Evolutionary conservation across 2,888 invertebrate species (phyloP), one percentile per base, ranked within the genome.

Genomic region (Agelastica alni): DNA sequence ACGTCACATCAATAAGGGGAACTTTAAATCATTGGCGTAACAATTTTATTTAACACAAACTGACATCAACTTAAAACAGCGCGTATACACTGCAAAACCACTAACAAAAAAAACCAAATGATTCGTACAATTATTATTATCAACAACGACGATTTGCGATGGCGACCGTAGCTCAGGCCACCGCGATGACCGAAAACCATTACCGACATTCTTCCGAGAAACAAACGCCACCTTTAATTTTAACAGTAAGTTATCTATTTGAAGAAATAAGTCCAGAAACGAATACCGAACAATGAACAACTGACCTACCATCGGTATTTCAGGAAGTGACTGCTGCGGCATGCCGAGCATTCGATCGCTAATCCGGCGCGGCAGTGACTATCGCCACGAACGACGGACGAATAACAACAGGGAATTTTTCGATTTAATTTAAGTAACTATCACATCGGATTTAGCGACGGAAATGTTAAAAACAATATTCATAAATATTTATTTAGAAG

Each of bases 281-380:
- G 42, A 31, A 53, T 34, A 31, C 28, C 4, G 32, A 42, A 22
- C 32, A 31, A 32, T 10, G 41, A 41, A 31, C 32, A 49, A 49
- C 26, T 49, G 53, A 53, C 46, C 46, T 22, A 18, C 53, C 36
- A 53, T 47, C 36, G 53, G 53, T 42, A 53, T 49, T 49, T 49
- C 49, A 49, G 49, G 49, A 49, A 49, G 49, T 49, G 41, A 32
- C 49, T 49, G 32, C n/a, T n/a, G n/a, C n/a, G n/a, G 47, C 34
- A 47, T 42, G 42, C 26, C 12, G 42, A 53, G 42, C 42, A 53
- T 47, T 26, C 41, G 53, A 41, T 42, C 47, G 34, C 47, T 34
- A 45, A 45, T 46, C 32, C 31, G n/a, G 6, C 10, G 10, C 10
- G 37, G 20, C 4, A 20, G 20, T 39, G 37, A 6, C 37, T 39